These are phyloP conservation scores for Chromoteleia sp. DNA, from an alignment of 2,888 invertebrate genomes.

Conservation along the genomic window DNA sequence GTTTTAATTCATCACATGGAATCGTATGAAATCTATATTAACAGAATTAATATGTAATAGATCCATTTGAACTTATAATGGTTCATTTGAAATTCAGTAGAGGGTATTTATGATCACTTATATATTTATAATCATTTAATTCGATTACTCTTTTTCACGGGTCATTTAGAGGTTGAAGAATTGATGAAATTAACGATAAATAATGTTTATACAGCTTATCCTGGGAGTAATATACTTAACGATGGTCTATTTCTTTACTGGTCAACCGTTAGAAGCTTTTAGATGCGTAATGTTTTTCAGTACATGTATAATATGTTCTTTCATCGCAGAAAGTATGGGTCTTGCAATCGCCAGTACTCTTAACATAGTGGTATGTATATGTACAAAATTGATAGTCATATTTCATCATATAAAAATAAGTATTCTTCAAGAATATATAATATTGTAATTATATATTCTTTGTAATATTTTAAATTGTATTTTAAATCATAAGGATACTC, in stretches of 20 bases:
- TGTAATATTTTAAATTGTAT: no score
- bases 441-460: no score
- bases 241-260: constrained; percentile 90
- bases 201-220: constrained; percentile 82
- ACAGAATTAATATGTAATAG: no score
- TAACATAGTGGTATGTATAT: constrained; percentile 90
- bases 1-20: no score
- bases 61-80: no score
- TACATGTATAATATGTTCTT: constrained; percentile 89
- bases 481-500: no score
- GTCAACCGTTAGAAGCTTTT: constrained; percentile 90
- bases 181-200: constrained; percentile 3
- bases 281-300: constrained; percentile 89
- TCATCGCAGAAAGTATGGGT: constrained; percentile 93
- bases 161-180: no score
- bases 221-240: constrained; percentile 89
- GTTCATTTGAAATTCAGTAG: no score
- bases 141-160: not conserved
- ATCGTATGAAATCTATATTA: no score
- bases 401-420: not conserved
- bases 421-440: no score
- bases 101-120: no score
- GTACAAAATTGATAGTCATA: not conserved
- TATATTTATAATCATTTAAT: not conserved
- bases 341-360: constrained; percentile 90